Conservation (phyloP, 2,113 vertebrate species). For the human (Homo sapiens) region DNA sequence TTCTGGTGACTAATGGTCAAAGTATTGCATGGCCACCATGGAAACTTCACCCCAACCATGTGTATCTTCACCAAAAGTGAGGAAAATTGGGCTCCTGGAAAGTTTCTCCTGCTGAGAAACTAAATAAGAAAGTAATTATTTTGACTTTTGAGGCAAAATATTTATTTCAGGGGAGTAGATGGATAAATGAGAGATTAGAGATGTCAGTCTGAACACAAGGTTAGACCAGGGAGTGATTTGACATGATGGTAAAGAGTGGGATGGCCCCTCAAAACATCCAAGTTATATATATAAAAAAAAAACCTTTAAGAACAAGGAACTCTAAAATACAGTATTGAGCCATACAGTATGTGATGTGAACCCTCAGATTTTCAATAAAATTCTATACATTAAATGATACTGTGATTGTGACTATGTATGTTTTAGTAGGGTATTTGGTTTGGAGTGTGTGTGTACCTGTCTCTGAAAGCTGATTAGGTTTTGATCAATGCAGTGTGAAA, state of each 20-base stretch:
- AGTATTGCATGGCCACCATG: slow-evolving; percentile 84
- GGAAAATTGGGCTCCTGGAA: slow-evolving; percentile 80
- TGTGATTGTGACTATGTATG: too few species aligned
- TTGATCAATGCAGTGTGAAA: background rate
- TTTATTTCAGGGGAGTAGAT: slow-evolving; percentile 82
- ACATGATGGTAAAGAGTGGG: slow-evolving; percentile 90
- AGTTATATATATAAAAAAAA: slow-evolving; percentile 82
- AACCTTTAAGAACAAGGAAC: background rate
- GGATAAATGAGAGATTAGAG: slow-evolving; percentile 91
- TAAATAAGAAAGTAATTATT: slow-evolving; percentile 82
- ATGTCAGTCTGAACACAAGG: slow-evolving; percentile 80
- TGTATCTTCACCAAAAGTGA: slow-evolving; percentile 81
- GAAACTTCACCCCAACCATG: slow-evolving; percentile 84
- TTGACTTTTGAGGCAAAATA: slow-evolving; percentile 83
- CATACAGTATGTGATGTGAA: background rate
- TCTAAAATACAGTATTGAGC: background rate
- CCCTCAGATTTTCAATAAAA: background rate
- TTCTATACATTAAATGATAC: background rate
- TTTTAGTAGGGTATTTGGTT: background rate
- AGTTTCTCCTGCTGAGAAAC: slow-evolving; percentile 79
- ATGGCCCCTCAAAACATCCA: slow-evolving; percentile 90
- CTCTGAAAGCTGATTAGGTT: background rate
- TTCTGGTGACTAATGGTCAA: background rate
- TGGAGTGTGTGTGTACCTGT: too few species aligned
- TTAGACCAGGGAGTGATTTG: slow-evolving; percentile 85